Evolutionary conservation across 2,797 vertebrate genomes (phyloP).

Genomic region (Megaceryle alcyon): DNA sequence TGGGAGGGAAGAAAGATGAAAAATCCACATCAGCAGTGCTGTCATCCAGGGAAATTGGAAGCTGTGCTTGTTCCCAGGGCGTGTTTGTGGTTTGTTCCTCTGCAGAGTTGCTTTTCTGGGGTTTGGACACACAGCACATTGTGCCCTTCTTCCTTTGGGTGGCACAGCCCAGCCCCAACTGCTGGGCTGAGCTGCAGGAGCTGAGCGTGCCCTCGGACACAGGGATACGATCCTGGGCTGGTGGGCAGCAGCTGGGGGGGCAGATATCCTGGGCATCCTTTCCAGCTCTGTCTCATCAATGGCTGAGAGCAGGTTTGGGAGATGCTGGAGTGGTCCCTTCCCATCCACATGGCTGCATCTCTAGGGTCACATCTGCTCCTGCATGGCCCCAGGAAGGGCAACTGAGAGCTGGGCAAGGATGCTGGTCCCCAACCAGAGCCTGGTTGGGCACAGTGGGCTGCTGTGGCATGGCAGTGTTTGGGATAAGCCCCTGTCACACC

Average conservation of each 20-base stretch:
- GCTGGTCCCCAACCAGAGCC: background rate
- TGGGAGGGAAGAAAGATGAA: background rate
- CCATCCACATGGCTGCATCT: fast-evolving
- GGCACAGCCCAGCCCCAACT: background rate
- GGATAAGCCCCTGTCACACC: fast-evolving
- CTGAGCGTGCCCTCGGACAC: fast-evolving
- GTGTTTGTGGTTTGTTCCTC: background rate
- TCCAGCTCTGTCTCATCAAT: background rate
- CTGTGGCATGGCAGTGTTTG: background rate
- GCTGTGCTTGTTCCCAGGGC: background rate
- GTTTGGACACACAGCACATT: background rate
- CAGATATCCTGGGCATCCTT: background rate
- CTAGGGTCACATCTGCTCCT: background rate
- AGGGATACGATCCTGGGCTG: background rate
- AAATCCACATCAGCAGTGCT: background rate
- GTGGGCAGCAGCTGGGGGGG: background rate
- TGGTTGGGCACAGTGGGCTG: background rate
- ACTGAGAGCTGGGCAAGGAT: background rate
- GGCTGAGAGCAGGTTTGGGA: background rate
- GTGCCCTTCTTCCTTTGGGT: background rate
- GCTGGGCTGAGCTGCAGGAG: background rate
- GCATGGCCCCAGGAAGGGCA: background rate
- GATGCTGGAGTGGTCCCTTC: background rate
- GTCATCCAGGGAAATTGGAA: background rate
- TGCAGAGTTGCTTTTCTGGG: background rate